Conservation (phyloP, 2,797 vertebrate species). For the Lateolabrax maculatus region DNA sequence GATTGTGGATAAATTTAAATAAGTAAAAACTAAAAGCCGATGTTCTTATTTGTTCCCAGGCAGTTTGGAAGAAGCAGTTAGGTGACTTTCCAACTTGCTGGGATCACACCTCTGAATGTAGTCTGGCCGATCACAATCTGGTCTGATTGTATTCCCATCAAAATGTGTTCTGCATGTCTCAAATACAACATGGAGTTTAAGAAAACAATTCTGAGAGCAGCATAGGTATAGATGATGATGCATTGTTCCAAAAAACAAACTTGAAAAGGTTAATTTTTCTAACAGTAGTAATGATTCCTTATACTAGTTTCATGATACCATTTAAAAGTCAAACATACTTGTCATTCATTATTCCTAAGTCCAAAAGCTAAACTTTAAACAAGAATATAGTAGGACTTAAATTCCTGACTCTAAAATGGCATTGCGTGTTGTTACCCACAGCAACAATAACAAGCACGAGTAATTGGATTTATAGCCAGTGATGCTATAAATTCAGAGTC, state of each 20-base stretch:
- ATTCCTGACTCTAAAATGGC: constrained; percentile 37
- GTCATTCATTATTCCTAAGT: constrained; percentile 1
- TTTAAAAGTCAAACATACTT: constrained; percentile 9
- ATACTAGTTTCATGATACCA: not conserved
- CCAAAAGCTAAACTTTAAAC: constrained; percentile 16
- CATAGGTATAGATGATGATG: not conserved
- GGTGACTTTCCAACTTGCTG: no score
- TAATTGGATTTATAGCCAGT: constrained; percentile 70
- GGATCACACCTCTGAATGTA: no score
- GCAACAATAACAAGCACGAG: constrained; percentile 61
- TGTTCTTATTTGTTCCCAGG: no score
- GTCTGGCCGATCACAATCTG: not conserved
- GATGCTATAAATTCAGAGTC: constrained; percentile 63
- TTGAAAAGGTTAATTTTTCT: not conserved
- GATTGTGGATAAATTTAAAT: not conserved
- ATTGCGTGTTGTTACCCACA: constrained; percentile 51
- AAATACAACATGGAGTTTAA: not conserved
- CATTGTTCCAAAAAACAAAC: not conserved
- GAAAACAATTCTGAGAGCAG: not conserved
- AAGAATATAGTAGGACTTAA: constrained; percentile 34
- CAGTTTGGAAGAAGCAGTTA: no score
- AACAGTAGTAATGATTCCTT: not conserved
- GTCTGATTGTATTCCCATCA: not conserved
- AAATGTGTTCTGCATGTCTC: no score
- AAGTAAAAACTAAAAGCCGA: no score